Percentiles rank a stretch among this genome's conserved stretches.
Evolutionary conservation across 2,113 vertebrate genomes (phyloP).

Genomic region (Percopsis transmontana): DNA sequence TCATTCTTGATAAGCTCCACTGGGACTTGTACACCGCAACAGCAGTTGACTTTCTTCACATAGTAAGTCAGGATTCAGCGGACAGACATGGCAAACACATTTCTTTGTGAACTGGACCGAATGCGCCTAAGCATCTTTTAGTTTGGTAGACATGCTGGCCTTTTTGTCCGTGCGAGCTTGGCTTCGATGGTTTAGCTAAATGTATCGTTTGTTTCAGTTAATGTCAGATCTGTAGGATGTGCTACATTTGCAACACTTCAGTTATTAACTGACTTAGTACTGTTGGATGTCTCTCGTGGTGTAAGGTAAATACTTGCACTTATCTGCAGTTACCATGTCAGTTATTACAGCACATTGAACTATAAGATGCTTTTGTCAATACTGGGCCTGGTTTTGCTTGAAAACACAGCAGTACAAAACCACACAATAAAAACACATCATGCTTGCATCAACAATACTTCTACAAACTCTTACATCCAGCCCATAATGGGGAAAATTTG

Average conservation of each 20-base stretch:
- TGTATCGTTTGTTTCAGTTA: background rate
- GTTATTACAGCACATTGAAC: background rate
- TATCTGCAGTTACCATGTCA: background rate
- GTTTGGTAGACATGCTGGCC: background rate
- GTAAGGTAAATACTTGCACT: background rate
- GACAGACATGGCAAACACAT: constrained; percentile 24
- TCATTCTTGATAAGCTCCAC: constrained; percentile 85
- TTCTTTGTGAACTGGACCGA: background rate
- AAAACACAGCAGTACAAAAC: constrained; percentile 58
- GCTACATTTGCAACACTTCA: too few species aligned
- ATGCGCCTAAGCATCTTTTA: background rate
- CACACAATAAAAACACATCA: constrained; percentile 41
- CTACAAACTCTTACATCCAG: constrained; percentile 16
- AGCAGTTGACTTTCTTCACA: constrained; percentile 85
- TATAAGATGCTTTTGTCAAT: constrained; percentile 23
- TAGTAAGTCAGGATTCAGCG: constrained; percentile 75
- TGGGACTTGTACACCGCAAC: constrained; percentile 86
- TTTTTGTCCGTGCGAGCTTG: background rate
- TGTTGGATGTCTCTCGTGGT: too few species aligned
- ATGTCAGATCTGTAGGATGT: too few species aligned
- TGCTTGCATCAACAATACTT: constrained; percentile 24
- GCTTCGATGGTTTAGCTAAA: background rate
- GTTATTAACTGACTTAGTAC: too few species aligned
- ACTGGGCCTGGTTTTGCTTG: constrained; percentile 30
- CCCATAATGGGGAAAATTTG: constrained; percentile 36